Conservation (phyloP, 2,797 vertebrate genomes). For the Macropodus opercularis region DNA sequence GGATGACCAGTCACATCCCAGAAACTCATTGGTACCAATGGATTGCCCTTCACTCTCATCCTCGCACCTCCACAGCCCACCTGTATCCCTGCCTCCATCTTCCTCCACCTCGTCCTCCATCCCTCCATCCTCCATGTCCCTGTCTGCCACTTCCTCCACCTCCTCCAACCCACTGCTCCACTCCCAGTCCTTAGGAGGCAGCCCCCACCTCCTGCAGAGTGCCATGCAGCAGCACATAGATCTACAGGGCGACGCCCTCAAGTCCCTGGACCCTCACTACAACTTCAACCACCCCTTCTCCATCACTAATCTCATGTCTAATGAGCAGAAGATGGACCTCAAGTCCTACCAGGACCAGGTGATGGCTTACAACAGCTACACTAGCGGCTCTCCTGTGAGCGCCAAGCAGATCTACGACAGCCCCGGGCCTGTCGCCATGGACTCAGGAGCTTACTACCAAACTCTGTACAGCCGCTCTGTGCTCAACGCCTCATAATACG, state of each 20-base stretch:
- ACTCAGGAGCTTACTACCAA: conserved; percentile 87
- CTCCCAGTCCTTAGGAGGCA: conserved; percentile 71
- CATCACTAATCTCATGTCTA: conserved; percentile 93
- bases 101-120: conserved; percentile 70
- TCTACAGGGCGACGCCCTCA: conserved; percentile 86
- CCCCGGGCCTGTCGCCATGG: conserved; percentile 75
- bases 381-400: conserved; percentile 71
- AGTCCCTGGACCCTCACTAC: conserved; percentile 89
- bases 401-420: conserved; percentile 85
- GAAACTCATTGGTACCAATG: conserved; percentile 71
- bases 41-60: conserved; percentile 79
- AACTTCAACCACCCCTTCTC: conserved; percentile 95
- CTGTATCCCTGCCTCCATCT: conserved; percentile 64
- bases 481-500: conserved; percentile 88
- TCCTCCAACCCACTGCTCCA: conserved; percentile 75
- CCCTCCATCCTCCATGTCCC: conserved; percentile 65
- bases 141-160: conserved; percentile 57
- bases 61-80: conserved; percentile 75
- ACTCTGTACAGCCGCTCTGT: conserved; percentile 89
- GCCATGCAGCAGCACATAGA: conserved; percentile 88
- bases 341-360: conserved; percentile 88
- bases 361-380: conserved; percentile 84
- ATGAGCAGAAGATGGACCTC: conserved; percentile 90
- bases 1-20: conserved; percentile 78
- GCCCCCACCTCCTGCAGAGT: conserved; percentile 80